These are phyloP conservation scores for Fragum fragum DNA, from an alignment of 2,888 invertebrate species.

Conservation along the genomic window DNA sequence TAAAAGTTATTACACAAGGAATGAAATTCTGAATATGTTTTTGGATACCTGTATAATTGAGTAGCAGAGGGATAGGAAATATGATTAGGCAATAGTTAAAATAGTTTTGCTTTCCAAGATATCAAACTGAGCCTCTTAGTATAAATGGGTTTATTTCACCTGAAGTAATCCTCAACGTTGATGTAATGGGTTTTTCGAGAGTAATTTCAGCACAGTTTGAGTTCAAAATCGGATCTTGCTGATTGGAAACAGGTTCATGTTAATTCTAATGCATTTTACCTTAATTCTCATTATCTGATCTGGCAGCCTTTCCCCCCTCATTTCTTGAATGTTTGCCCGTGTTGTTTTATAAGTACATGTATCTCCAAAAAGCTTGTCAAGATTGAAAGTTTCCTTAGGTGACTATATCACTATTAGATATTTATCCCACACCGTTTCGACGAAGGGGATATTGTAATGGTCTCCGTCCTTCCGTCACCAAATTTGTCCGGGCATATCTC, in stretches of 20 bases:
- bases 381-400: too few species aligned
- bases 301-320: background rate
- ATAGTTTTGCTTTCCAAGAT: conserved; percentile 7
- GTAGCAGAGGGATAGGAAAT: background rate
- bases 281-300: background rate
- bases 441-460: too few species aligned
- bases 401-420: too few species aligned
- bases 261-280: background rate
- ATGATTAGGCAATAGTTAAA: background rate
- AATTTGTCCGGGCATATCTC: too few species aligned
- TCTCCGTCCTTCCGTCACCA: too few species aligned
- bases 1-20: too few species aligned
- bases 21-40: too few species aligned
- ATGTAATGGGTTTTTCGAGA: conserved; percentile 10
- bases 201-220: conserved; percentile 6
- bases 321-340: background rate
- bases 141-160: conserved; percentile 21
- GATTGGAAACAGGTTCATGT: conserved; percentile 16
- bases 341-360: too few species aligned
- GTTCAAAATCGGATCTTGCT: background rate
- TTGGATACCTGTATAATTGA: too few species aligned
- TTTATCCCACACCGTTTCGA: too few species aligned
- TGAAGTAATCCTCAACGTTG: conserved; percentile 18
- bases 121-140: background rate
- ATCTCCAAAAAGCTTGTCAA: too few species aligned